Evolutionary conservation across 2,888 invertebrate genomes (phyloP).

Genomic region (Helicoverpa assulta): DNA sequence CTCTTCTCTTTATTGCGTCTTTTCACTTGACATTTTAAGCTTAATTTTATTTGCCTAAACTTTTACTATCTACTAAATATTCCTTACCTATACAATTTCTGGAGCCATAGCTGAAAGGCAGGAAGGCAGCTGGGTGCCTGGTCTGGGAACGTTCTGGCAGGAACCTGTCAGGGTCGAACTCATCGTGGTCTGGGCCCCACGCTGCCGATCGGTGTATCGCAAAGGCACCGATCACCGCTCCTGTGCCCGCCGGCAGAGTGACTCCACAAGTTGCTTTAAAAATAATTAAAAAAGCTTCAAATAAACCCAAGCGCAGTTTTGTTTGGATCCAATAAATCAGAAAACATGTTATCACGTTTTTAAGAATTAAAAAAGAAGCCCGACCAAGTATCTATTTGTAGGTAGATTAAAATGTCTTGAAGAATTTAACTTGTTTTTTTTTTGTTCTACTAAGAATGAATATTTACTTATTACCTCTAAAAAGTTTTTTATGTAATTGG

Average conservation of each 20-base stretch:
- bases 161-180: conserved; percentile 91
- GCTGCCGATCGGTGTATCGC: conserved; percentile 86
- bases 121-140: conserved; percentile 84
- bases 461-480: too few species aligned
- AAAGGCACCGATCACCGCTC: conserved; percentile 84
- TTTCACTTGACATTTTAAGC: not conserved
- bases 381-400: too few species aligned
- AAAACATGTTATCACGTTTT: too few species aligned
- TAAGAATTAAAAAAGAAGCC: too few species aligned
- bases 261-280: conserved; percentile 79
- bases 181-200: conserved; percentile 89
- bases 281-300: too few species aligned
- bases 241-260: conserved; percentile 82
- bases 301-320: too few species aligned
- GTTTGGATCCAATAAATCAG: too few species aligned
- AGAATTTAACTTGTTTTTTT: too few species aligned
- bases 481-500: not conserved
- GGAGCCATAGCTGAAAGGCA: conserved; percentile 87
- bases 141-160: conserved; percentile 84
- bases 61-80: not conserved
- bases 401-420: too few species aligned
- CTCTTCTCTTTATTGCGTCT: too few species aligned
- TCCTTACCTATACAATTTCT: conserved; percentile 85
- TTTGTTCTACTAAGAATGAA: too few species aligned
- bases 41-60: not conserved